A percentile compares a stretch with the other conserved stretches of the same genome.
Evolutionary conservation across 2,888 invertebrate genomes (phyloP).

Genomic region (Hydriomena furcata): DNA sequence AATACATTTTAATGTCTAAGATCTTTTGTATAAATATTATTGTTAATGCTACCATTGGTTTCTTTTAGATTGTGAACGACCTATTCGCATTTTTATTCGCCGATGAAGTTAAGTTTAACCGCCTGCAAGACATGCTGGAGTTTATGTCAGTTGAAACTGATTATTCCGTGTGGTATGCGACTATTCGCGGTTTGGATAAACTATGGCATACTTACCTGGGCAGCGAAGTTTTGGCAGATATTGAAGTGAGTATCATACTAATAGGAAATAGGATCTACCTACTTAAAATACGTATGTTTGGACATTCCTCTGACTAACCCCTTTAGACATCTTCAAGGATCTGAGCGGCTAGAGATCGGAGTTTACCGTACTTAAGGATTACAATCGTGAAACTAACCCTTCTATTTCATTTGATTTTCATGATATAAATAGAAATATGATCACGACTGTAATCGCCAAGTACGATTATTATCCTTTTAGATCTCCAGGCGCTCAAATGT

Average conservation of each 20-base stretch:
- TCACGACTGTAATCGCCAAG: too few relatives aligned
- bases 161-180: constrained; percentile 90
- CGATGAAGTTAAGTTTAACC: constrained; percentile 81
- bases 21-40: not conserved
- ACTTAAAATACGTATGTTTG: not conserved
- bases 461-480: too few relatives aligned
- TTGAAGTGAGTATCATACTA: constrained; percentile 60
- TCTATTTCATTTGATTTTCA: too few relatives aligned
- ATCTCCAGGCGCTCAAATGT: too few relatives aligned
- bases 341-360: too few relatives aligned
- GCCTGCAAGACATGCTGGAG: constrained; percentile 83
- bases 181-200: constrained; percentile 77
- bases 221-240: constrained; percentile 45
- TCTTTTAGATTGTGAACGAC: constrained; percentile 87
- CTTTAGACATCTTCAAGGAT: too few relatives aligned
- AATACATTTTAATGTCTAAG: too few relatives aligned
- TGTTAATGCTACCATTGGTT: not conserved
- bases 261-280: not conserved
- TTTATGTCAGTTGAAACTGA: constrained; percentile 87
- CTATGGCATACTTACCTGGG: constrained; percentile 59
- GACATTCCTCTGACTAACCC: too few relatives aligned
- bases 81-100: constrained; percentile 87
- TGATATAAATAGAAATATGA: too few relatives aligned
- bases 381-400: too few relatives aligned
- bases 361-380: too few relatives aligned